phyloP scores from a whole-genome alignment of 2,888 invertebrate species.

The Ditula angustiorana region DNA sequence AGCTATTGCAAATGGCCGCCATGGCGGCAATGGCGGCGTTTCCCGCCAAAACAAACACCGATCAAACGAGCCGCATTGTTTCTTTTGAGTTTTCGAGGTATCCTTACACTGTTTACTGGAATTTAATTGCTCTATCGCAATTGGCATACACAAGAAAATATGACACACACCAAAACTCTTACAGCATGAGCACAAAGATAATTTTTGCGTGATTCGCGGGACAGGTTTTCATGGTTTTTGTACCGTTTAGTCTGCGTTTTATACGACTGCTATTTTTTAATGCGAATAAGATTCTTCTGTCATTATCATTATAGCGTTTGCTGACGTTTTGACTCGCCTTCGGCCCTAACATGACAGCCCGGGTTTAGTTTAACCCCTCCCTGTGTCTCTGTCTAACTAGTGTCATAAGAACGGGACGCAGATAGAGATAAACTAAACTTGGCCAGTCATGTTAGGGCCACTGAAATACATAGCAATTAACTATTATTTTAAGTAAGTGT shows the following conservation, averaged over 20 bases:
- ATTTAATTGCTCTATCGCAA: conserved; percentile 7
- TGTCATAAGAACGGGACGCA: too few relatives aligned
- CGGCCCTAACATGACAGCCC: too few relatives aligned
- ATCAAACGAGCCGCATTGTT: conserved; percentile 63
- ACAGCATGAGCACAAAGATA: background rate
- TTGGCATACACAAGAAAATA: background rate
- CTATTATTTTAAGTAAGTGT: too few relatives aligned
- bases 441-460: too few relatives aligned
- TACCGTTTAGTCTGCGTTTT: background rate
- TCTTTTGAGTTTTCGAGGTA: conserved; percentile 52
- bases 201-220: background rate
- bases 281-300: too few relatives aligned
- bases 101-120: conserved; percentile 9
- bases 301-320: too few relatives aligned
- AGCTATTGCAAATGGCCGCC: conserved; percentile 16
- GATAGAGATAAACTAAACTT: too few relatives aligned
- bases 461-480: too few relatives aligned
- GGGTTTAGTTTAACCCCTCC: too few relatives aligned
- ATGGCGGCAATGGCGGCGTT: conserved; percentile 50
- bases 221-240: background rate
- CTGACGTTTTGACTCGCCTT: too few relatives aligned
- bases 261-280: background rate
- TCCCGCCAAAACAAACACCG: conserved; percentile 64
- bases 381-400: too few relatives aligned
- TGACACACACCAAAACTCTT: background rate